These are phyloP conservation scores for Polia nebulosa DNA, from an alignment of 2,888 invertebrate species.

Conservation along the genomic window DNA sequence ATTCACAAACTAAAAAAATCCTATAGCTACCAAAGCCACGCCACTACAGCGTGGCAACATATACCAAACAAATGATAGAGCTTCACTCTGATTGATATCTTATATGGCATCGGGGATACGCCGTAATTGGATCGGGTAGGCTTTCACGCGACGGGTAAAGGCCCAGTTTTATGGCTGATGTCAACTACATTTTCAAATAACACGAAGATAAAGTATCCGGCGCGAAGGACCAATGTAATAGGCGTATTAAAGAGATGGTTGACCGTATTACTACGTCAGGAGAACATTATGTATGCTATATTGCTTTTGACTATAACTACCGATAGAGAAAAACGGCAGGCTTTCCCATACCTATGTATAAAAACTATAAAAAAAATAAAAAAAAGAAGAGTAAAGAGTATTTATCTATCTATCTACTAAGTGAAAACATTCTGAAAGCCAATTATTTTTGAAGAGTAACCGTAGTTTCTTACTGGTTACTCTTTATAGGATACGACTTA, in stretches of 20 bases:
- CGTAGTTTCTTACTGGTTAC: too few relatives aligned
- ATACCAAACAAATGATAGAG: constrained; percentile 42
- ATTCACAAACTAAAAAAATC: too few relatives aligned
- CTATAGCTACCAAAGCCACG: background rate
- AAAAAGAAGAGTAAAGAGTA: too few relatives aligned
- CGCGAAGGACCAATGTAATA: constrained; percentile 5
- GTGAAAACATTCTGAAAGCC: too few relatives aligned
- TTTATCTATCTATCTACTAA: too few relatives aligned
- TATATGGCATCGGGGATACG: constrained; percentile 55
- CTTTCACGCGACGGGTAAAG: constrained; percentile 17
- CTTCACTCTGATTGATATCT: constrained; percentile 56
- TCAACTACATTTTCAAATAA: constrained; percentile 2
- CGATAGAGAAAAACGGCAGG: too few relatives aligned
- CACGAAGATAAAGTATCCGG: background rate
- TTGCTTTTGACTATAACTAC: too few relatives aligned
- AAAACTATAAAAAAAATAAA: too few relatives aligned
- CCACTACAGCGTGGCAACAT: background rate
- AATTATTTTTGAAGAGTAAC: too few relatives aligned
- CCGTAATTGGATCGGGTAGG: constrained; percentile 45
- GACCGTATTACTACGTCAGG: background rate
- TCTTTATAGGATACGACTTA: too few relatives aligned
- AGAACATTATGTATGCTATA: background rate
- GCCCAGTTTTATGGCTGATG: constrained; percentile 6
- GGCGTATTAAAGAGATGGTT: background rate
- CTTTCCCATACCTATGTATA: too few relatives aligned